A percentile compares a stretch with the other conserved stretches of the same genome.
These are phyloP conservation scores for Halcyon chelicuti DNA, from an alignment of 2,797 vertebrate species.

Conservation along the genomic window DNA sequence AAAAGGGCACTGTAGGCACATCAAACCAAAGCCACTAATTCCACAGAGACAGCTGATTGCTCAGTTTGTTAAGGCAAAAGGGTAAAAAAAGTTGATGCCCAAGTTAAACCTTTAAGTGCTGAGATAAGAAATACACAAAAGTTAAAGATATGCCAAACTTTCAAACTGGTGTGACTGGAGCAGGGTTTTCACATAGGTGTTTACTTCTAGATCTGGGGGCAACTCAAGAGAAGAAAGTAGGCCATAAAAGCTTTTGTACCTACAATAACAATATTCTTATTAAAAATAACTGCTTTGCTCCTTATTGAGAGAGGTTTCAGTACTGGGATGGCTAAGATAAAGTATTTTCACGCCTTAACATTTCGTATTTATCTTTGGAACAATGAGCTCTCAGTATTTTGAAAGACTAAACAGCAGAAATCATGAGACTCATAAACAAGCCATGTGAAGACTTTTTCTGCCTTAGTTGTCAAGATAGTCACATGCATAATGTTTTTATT, in stretches of 20 bases:
- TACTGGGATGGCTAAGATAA: neutral
- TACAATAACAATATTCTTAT: neutral
- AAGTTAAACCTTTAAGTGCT: neutral
- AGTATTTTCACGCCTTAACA: neutral
- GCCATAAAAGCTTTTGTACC: neutral
- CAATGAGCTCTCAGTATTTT: neutral
- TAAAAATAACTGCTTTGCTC: neutral
- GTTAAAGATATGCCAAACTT: neutral
- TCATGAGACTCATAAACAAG: neutral
- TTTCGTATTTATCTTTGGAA: neutral
- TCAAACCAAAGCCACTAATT: neutral
- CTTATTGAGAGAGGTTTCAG: conserved; percentile 25
- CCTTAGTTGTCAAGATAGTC: neutral
- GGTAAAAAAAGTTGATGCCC: neutral
- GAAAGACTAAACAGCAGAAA: neutral
- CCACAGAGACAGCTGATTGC: neutral
- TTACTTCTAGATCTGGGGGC: neutral
- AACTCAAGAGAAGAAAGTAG: neutral
- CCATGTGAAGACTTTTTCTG: neutral
- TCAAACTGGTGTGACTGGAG: neutral
- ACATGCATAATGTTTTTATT: neutral
- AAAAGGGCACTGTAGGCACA: neutral
- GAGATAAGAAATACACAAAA: neutral
- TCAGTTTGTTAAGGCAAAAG: neutral
- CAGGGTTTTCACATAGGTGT: neutral